Percentiles rank a stretch among this genome's conserved stretches.
Evolutionary conservation across 2,888 invertebrate genomes (phyloP).

Genomic region (Aphrophora alni): DNA sequence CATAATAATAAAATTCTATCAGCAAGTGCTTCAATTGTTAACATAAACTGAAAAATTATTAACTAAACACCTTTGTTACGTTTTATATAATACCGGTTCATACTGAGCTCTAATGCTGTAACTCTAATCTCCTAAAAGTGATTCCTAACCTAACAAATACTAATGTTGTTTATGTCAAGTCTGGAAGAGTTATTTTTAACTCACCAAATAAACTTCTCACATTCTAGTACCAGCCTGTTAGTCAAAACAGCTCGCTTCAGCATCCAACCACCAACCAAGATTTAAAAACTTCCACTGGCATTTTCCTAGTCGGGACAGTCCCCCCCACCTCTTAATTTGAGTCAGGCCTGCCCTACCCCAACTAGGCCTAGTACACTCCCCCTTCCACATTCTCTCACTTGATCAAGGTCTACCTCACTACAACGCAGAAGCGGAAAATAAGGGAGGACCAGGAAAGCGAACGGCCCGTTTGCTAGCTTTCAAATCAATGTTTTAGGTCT

Average conservation of each 20-base stretch:
- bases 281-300: constrained; percentile 1
- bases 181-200: constrained; percentile 9
- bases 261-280: background rate
- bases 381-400: constrained; percentile 2
- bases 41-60: too few species aligned
- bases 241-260: background rate
- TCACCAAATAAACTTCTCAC: background rate
- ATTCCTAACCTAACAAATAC: background rate
- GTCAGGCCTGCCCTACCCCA: background rate
- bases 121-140: background rate
- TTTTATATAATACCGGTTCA: too few species aligned
- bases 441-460: too few species aligned
- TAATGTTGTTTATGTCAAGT: background rate
- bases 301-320: background rate
- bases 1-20: too few species aligned
- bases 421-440: background rate
- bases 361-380: too few species aligned
- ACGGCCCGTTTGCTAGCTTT: background rate
- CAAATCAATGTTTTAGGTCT: background rate
- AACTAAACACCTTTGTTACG: too few species aligned
- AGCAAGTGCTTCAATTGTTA: too few species aligned
- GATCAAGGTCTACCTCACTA: constrained; percentile 9
- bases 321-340: background rate
- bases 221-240: background rate
- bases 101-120: too few species aligned